phyloP scores from a whole-genome alignment of 2,113 vertebrate species.

The Gallinago undulata region DNA sequence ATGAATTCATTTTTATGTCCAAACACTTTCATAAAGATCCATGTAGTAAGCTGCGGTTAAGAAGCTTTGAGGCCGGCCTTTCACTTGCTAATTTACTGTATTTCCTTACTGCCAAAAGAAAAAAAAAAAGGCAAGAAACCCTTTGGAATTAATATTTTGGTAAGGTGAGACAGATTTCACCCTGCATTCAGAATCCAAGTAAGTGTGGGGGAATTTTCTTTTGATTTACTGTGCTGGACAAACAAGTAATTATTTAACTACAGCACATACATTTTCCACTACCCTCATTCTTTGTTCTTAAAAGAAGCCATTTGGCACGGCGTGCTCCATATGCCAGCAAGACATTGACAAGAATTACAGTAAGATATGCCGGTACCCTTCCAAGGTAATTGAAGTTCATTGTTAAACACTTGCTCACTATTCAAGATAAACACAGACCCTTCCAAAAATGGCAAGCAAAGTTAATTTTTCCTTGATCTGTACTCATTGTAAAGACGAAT shows the following conservation, averaged over 20 bases:
- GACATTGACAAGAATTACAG: neutral
- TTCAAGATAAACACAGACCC: neutral
- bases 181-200: neutral
- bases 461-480: neutral
- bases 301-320: neutral
- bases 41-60: neutral
- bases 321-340: neutral
- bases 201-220: neutral
- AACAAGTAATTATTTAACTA: conserved; percentile 12
- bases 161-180: neutral
- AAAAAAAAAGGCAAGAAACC: neutral
- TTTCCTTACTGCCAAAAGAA: neutral
- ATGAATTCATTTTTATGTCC: neutral
- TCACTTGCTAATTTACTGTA: neutral
- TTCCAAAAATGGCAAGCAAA: neutral
- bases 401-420: neutral
- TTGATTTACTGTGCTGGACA: neutral
- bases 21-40: neutral
- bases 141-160: neutral
- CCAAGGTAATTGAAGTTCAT: neutral
- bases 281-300: neutral
- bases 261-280: neutral
- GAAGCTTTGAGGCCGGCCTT: neutral
- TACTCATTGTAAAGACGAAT: neutral
- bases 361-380: neutral